These are phyloP conservation scores for Erebia palarica DNA, from an alignment of 2,888 invertebrate genomes.

Conservation along the genomic window DNA sequence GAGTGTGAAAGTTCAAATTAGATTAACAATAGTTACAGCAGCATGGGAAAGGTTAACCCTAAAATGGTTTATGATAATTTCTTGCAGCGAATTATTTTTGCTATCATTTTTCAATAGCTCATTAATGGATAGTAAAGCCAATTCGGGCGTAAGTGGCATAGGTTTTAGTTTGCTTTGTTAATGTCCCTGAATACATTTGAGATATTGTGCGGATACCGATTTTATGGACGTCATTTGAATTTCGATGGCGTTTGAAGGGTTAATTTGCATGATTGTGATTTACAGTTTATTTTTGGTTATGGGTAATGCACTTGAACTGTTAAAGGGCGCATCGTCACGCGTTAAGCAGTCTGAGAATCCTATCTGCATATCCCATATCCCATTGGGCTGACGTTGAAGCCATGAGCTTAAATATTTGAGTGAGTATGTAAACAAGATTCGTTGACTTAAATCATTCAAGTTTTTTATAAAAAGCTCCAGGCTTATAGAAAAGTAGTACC, in stretches of 20 bases:
- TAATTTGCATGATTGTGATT: conserved; percentile 81
- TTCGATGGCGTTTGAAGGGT: conserved; percentile 67
- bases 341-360: not conserved
- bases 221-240: conserved; percentile 78
- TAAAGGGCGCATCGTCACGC: conserved; percentile 16
- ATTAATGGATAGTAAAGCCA: conserved; percentile 69
- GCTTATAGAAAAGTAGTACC: too few species aligned
- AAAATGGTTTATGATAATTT: conserved; percentile 76
- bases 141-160: conserved; percentile 70
- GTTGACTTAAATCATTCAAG: not conserved
- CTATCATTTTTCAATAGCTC: conserved; percentile 83
- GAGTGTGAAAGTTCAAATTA: conserved; percentile 41
- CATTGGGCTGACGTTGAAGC: not conserved
- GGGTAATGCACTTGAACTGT: conserved; percentile 27
- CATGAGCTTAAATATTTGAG: not conserved
- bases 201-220: conserved; percentile 73
- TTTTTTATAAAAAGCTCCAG: too few species aligned
- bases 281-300: conserved; percentile 66
- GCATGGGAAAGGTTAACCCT: conserved; percentile 67
- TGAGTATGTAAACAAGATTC: not conserved
- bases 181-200: conserved; percentile 57
- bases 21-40: conserved; percentile 6
- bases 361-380: not conserved
- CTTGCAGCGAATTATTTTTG: conserved; percentile 71
- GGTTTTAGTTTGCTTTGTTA: conserved; percentile 59